Conservation (phyloP, 1,140 invertebrate genomes). For the Apis florea region DNA sequence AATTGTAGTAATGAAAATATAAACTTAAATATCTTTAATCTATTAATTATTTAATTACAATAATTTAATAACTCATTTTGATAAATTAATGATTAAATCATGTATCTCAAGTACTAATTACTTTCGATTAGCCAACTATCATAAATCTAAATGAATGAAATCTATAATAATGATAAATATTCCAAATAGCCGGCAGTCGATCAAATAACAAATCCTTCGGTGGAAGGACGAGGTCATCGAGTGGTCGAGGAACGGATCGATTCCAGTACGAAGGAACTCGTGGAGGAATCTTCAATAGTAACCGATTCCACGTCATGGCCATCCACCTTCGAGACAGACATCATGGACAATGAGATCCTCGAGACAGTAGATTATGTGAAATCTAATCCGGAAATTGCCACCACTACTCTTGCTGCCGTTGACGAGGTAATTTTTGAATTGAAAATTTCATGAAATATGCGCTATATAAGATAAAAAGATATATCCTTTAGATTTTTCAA, state of each 20-base stretch:
- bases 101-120: too few species aligned
- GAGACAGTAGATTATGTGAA: slow-evolving; percentile 71
- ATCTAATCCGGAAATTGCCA: slow-evolving; percentile 61
- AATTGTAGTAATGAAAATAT: too few species aligned
- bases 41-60: too few species aligned
- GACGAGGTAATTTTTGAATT: slow-evolving; percentile 48
- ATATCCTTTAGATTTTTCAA: neutral
- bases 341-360: slow-evolving; percentile 76
- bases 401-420: slow-evolving; percentile 31
- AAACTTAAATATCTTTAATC: too few species aligned
- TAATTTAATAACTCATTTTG: too few species aligned
- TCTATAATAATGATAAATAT: neutral
- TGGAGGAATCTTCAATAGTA: slow-evolving; percentile 56
- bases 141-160: neutral
- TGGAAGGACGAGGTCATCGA: slow-evolving; percentile 75
- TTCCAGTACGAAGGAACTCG: slow-evolving; percentile 38
- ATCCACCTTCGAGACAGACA: slow-evolving; percentile 71
- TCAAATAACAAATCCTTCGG: slow-evolving; percentile 55
- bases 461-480: too few species aligned
- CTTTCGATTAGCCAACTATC: too few species aligned
- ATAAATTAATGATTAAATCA: too few species aligned
- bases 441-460: neutral
- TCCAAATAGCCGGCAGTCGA: slow-evolving; percentile 57
- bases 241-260: slow-evolving; percentile 64
- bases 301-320: slow-evolving; percentile 64